Conservation (phyloP, 2,888 invertebrate genomes). For the Tuberolachnus salignus region DNA sequence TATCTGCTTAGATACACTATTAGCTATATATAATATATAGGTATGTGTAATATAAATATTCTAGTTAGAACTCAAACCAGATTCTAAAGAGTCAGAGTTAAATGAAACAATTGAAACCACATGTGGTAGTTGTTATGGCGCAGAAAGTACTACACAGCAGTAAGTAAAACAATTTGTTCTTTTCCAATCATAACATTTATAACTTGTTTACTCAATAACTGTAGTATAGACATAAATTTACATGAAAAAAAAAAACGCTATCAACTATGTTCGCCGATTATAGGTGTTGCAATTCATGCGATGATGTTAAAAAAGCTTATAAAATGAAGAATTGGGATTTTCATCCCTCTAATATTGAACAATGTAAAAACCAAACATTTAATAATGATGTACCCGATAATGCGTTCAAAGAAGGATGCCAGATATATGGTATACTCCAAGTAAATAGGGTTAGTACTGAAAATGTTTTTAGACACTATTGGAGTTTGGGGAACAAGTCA, state of each 20-base stretch:
- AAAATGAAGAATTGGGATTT: conserved; percentile 85
- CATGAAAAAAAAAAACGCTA: too few species aligned
- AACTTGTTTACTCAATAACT: neutral
- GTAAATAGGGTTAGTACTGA: conserved; percentile 79
- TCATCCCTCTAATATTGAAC: conserved; percentile 79
- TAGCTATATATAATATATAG: too few species aligned
- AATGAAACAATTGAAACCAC: conserved; percentile 63
- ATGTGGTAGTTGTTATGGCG: conserved; percentile 98
- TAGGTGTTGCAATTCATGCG: conserved; percentile 96
- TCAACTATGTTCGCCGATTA: conserved; percentile 58
- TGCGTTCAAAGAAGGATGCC: conserved; percentile 92
- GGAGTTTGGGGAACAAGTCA: too few species aligned
- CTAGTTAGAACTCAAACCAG: too few species aligned
- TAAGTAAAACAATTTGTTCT: neutral
- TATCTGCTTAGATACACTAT: too few species aligned
- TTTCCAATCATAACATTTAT: neutral
- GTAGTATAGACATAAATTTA: neutral
- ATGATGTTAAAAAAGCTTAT: conserved; percentile 93
- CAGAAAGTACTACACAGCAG: conserved; percentile 65
- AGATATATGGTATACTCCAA: conserved; percentile 91
- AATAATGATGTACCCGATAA: conserved; percentile 73
- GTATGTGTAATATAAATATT: too few species aligned
- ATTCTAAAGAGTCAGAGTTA: too few species aligned
- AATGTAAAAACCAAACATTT: conserved; percentile 85
- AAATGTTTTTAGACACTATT: neutral